Evolutionary conservation across 2,888 invertebrate genomes (phyloP), one percentile per base, ranked within the genome.

Genomic region (Heliconius sara): DNA sequence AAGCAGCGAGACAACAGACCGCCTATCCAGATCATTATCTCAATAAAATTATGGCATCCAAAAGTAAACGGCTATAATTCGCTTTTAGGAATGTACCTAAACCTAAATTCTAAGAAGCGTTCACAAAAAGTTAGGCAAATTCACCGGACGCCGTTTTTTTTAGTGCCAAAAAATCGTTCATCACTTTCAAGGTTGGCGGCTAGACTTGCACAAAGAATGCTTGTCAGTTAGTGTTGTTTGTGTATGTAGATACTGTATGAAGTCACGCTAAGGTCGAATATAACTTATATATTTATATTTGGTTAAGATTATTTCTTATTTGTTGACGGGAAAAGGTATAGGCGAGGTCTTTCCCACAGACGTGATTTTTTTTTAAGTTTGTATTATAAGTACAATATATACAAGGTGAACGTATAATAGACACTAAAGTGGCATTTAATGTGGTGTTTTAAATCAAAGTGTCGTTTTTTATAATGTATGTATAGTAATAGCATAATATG

Each of bases 121-220:
- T 86, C 85, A 87, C 94, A 94, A 95, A 95, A 94, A 94, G 89
- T 92, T 92, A 93, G 93, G 92, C 92, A 95, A 95, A 92, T 91
- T 95, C 94, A 95, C 94, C 92, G 92, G 92, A 92, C 92, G 91
- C 88, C 78, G 80, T 83, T 90, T 92, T 94, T 93, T 94, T 91
- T 88, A 83, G 83, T 82, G 84, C 90, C 91, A 93, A 93, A 93
- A 92, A 93, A 92, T 89, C 91, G 94, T 94, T 88, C 93, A 94
- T 95, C 94, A 94, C 88, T 84, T 77, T 86, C 91, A 95, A 95
- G 95, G 94, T 92, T 92, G 85, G 83, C 86, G 89, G 90, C 93
- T 94, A 94, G 94, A 93, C 94, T 89, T 88, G 89, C 88, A 94
- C 93, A 95, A 95, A 93, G 95, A 92, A 91, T 91, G 91, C 90